Evolutionary conservation across 2,113 vertebrate species (phyloP), one percentile per base, ranked within the genome.

Genomic region (zebrafish (Danio rerio)): DNA sequence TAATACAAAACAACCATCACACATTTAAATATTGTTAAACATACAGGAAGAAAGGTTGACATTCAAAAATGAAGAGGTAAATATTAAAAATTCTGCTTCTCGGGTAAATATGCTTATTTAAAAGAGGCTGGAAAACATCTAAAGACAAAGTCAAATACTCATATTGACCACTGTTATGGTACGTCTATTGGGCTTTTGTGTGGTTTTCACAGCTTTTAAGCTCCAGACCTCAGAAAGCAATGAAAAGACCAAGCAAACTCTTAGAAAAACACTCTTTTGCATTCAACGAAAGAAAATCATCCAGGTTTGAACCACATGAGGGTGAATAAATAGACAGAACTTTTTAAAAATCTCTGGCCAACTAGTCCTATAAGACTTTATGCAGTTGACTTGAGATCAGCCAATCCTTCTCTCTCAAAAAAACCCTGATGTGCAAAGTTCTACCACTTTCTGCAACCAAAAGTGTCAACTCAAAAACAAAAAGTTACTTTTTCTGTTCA

Each of bases 381-480:
- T 73, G 71, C 31, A 56, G 21, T 6, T 10, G 70, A 73, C 50
- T n/a, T 53, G 1, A 16, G 21, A 73, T 73, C 20, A 31, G 49
- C 7, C 18, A 21, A 21, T 50, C 52, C 6, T 65, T 62, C 49
- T 66, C 55, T 40, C 42, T 71, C 40, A 5, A 8, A 66, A 45
- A 31, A 31, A 31, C 3, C 31, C 42, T n/a, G 42, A 66, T 0
- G 6, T 9, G 6, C n/a, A 20, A n/a, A 20, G 9, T 47, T 63
- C 5, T 8, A 69, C 88, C n/a, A 7, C 18, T 49, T 69, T 69
- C 18, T n/a, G n/a, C 92, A 89, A 89, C 90, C 88, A 90, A 81
- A 78, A 79, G 84, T 86, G 21, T 21, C 18, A 12, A 18, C 74
- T 58, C n/a, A 31, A 62, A n/a, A 62, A 59, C 40, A n/a, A 62